Evolutionary conservation across 2,113 vertebrate genomes (phyloP), one percentile per base, ranked within the genome.

Genomic region (Dolichotis patagonum): DNA sequence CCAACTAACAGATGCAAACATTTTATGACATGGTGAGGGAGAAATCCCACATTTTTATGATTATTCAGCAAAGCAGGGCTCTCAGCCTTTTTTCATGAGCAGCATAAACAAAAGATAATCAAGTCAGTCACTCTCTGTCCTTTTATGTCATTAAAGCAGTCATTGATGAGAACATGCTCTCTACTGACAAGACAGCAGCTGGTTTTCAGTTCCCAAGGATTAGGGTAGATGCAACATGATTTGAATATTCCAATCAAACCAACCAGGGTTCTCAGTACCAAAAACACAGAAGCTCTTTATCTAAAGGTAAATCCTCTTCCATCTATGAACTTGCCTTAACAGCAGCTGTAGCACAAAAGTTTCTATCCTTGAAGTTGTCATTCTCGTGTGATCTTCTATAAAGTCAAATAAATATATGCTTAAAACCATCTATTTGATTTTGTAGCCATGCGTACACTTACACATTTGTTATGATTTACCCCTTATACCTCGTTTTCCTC

Each of bases 61-160:
- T 96, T 73, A 97, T 88, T 98, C 96, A 82, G 63, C 14, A 96
- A 82, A 49, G 38, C 67, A 41, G 80, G 52, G 4, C 20, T 96
- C 89, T 78, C 91, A 19, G 49, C 32, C 46, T 90, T 16, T 85
- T 94, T 88, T 88, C 46, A 95, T 22, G 7, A 96, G 41, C 13
- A 93, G 96, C 73, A 97, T 92, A 94, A 95, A 90, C 30, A 96
- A 94, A 97, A 98, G 82, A 97, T 95, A 97, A 94, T 92, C 28
- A 96, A 95, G 81, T 54, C 0, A 88, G 26, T 78, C 1, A 82
- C 78, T 97, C 1, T 41, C 2, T 26, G 46, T 2, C 26, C 30
- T 62, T 91, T 88, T 54, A 56, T 49, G 56, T 67, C 12, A 32
- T 60, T 92, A 77, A 13, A 80, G 90, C 62, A 96, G 60, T 58